These are phyloP conservation scores for Oreortyx pictus DNA, from an alignment of 2,797 vertebrate genomes.

Conservation along the genomic window DNA sequence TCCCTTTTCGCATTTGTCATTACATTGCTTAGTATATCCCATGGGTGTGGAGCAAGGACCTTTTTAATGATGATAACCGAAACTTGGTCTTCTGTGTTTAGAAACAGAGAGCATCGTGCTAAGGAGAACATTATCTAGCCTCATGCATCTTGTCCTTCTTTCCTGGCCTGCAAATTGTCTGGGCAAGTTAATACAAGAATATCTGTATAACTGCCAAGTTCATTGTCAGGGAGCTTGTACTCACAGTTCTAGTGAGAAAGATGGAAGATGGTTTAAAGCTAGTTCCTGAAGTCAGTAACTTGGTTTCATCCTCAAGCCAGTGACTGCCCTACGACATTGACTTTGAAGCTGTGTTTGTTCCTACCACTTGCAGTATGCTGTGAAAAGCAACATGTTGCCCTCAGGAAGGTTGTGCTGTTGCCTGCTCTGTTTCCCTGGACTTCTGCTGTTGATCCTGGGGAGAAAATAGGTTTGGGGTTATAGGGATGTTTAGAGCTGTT, in stretches of 20 bases:
- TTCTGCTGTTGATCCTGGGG: not conserved
- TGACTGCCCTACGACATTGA: fast-evolving
- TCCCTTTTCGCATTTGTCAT: not conserved
- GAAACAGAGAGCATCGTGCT: not conserved
- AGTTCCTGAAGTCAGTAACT: not conserved
- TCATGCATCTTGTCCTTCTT: not conserved
- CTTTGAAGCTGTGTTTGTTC: not conserved
- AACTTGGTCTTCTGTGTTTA: no score
- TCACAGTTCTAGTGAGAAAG: not conserved
- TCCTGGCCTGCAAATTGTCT: not conserved
- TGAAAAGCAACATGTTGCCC: not conserved
- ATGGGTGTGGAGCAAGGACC: not conserved
- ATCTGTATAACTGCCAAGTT: no score
- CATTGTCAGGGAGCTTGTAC: not conserved
- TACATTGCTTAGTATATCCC: not conserved
- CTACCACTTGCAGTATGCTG: not conserved
- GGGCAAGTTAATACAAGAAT: not conserved
- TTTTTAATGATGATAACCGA: no score
- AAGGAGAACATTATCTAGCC: not conserved
- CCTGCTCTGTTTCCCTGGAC: not conserved
- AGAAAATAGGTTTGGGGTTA: not conserved
- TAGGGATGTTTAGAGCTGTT: not conserved
- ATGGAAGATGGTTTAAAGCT: not conserved
- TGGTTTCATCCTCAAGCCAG: not conserved
- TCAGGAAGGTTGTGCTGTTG: not conserved